Base-by-base conservation (phyloP, 2,113 vertebrate species). In the Euleptes europaea region DNA sequence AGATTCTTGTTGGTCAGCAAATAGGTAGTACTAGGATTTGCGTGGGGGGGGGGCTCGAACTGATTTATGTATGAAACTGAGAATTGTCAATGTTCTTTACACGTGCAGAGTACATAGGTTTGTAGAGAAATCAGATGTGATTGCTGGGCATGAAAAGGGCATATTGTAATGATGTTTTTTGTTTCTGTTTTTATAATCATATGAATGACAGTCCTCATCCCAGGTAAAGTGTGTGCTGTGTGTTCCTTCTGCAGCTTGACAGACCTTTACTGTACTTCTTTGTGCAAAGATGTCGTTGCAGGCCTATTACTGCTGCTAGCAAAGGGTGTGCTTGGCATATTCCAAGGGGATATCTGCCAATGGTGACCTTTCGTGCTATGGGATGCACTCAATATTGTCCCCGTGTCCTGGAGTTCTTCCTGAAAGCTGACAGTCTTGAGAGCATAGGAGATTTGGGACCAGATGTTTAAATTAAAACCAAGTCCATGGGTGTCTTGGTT, bases 191-290 rank as follows among this genome's bases (percentile, higher is more conserved):
- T 91, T 69, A 83, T 93, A 89, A 92, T 88, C 88, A 81, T 84
- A 88, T 94, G 94, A 95, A 87, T 91, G 90, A 72, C 95, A 97
- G 97, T 97, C 96, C 96, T 96, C 94, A 97, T 98, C 93, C 97
- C 97, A 97, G 97, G 97, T 97, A 97, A 97, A 69, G 84, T 87
- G 78, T 4, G 33, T 94, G 57, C 90, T 91, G 83, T 85, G 92
- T 26, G 87, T 93, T 92, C 96, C 90, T 86, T 91, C 86, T 82
- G 84, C 79, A 14, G 73, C 91, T 89, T 26, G 82, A 42, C 57
- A 21, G 54, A 0, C 84, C 91, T 83, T 91, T 3, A 84, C 90
- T 77, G 77, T 83, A 88, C 81, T 78, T 71, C 80, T 38, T 8
- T 86, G 73, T 38, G 54, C 67, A 4, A 67, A 91, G 90, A 82